Evolutionary conservation across 2,797 vertebrate species (phyloP).

Genomic region (Aulostomus chinensis): DNA sequence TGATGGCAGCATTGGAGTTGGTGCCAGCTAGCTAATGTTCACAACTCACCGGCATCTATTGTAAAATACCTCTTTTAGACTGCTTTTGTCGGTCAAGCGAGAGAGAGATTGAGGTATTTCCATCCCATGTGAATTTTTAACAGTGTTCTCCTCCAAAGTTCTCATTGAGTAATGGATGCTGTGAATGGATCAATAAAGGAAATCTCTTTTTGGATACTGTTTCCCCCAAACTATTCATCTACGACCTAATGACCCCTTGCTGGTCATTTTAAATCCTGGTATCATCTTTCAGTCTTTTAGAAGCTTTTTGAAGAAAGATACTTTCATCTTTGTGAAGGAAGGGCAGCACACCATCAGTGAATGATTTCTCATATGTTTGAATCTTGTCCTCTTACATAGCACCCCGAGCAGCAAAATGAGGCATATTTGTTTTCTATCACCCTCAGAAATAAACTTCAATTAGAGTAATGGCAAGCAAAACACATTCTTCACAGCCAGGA

Average conservation of each 20-base stretch:
- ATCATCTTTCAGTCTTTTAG: conserved; percentile 50
- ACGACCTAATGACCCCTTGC: conserved; percentile 40
- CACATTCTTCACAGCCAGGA: conserved; percentile 21
- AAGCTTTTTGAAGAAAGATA: conserved; percentile 36
- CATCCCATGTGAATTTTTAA: conserved; percentile 10
- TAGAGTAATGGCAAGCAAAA: conserved; percentile 21
- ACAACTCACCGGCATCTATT: conserved; percentile 7
- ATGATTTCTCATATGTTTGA: conserved; percentile 43
- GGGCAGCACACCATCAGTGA: conserved; percentile 24
- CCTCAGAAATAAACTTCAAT: conserved; percentile 34
- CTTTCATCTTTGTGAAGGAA: conserved; percentile 48
- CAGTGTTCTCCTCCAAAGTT: conserved; percentile 31
- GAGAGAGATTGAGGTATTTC: conserved; percentile 5
- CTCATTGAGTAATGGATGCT: conserved; percentile 19
- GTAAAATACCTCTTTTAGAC: not conserved
- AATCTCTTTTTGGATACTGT: conserved; percentile 47
- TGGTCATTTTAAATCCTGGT: conserved; percentile 33
- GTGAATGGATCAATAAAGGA: conserved; percentile 58
- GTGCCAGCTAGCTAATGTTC: conserved; percentile 7
- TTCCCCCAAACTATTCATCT: conserved; percentile 47
- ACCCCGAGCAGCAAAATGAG: conserved; percentile 3
- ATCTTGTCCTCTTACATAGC: conserved; percentile 11
- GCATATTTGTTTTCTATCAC: conserved; percentile 29
- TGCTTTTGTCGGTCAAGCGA: conserved; percentile 21
- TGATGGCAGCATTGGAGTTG: conserved; percentile 3